Evolutionary conservation across 2,888 invertebrate species (phyloP).

Genomic region (Sinelater perroti): DNA sequence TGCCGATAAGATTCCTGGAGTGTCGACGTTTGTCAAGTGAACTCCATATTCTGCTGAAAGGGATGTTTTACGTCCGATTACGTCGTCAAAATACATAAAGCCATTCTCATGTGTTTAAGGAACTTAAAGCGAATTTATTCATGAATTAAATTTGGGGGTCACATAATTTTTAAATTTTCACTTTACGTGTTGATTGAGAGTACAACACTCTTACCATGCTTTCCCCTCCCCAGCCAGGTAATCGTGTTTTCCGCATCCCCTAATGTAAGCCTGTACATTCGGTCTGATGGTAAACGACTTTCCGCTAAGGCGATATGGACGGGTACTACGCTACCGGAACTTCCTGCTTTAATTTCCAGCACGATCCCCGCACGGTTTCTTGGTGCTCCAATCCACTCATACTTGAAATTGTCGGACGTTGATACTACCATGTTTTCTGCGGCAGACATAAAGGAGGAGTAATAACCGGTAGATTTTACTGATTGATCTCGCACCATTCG

Average conservation of each 20-base stretch:
- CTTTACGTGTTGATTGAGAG: too few species aligned
- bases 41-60: conserved; percentile 72
- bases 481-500: conserved; percentile 64
- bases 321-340: conserved; percentile 57
- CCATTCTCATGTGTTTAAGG: too few species aligned
- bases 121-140: too few species aligned
- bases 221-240: conserved; percentile 71
- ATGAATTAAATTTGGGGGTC: too few species aligned
- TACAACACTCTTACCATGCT: conserved; percentile 69
- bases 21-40: conserved; percentile 67
- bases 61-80: too few species aligned
- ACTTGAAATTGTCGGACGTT: conserved; percentile 69
- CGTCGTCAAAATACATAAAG: too few species aligned
- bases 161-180: too few species aligned
- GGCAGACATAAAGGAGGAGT: conserved; percentile 43
- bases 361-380: conserved; percentile 71
- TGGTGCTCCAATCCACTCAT: conserved; percentile 72
- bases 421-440: conserved; percentile 72
- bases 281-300: conserved; percentile 64
- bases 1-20: conserved; percentile 67
- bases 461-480: background rate
- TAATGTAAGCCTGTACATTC: conserved; percentile 70
- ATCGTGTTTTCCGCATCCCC: conserved; percentile 68
- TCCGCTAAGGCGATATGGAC: conserved; percentile 69
- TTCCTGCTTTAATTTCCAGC: conserved; percentile 66